Conservation (phyloP, 2,113 vertebrate genomes). For the Halichoeres trimaculatus region DNA sequence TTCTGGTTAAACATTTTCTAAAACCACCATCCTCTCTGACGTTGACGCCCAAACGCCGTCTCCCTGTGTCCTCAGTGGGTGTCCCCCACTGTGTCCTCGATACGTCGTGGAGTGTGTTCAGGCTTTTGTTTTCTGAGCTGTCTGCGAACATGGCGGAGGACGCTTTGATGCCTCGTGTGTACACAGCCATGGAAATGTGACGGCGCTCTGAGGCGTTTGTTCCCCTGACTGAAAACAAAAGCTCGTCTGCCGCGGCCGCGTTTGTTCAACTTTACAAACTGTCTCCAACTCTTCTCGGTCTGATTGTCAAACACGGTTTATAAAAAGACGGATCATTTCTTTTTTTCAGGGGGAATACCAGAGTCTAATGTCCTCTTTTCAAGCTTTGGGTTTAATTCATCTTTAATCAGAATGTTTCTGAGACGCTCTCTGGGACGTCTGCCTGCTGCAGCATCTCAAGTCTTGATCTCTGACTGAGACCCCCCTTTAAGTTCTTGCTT, state of each 20-base stretch:
- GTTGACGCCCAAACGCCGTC: not conserved
- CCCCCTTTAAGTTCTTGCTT: not conserved
- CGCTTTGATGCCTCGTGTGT: slow-evolving; percentile 1
- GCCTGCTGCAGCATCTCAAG: slow-evolving; percentile 36
- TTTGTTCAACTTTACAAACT: not conserved
- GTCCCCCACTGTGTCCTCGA: slow-evolving; percentile 2
- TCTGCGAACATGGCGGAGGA: slow-evolving; percentile 3
- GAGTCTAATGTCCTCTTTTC: not conserved
- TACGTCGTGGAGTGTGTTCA: not conserved
- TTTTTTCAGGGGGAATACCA: not conserved
- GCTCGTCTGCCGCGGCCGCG: not conserved
- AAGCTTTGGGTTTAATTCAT: slow-evolving; percentile 13
- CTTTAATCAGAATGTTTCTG: slow-evolving; percentile 7
- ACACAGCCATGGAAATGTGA: not conserved
- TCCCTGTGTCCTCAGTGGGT: not conserved
- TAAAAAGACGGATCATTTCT: not conserved
- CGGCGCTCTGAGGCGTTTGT: not conserved
- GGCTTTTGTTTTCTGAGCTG: slow-evolving; percentile 2
- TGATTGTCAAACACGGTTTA: not conserved
- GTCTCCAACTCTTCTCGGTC: not conserved
- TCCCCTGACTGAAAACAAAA: not conserved
- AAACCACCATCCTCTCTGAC: not conserved
- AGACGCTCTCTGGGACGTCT: not conserved
- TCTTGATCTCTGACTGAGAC: slow-evolving; percentile 6
- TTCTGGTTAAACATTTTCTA: not conserved